Evolutionary conservation across 1,140 invertebrate genomes (phyloP).

Genomic region (Drosophila erecta): DNA sequence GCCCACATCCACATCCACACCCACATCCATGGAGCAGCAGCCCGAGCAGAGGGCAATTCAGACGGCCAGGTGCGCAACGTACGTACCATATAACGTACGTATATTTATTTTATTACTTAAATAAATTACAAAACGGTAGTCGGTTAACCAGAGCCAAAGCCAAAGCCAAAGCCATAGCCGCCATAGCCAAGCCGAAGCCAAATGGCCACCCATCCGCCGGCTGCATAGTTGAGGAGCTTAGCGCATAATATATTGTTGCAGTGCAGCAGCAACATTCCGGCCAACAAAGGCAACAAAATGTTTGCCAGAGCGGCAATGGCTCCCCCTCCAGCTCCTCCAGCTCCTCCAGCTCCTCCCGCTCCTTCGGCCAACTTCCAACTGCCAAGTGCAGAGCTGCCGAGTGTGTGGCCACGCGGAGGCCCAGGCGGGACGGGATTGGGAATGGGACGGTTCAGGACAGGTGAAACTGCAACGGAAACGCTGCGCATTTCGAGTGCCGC

Average conservation of each 20-base stretch:
- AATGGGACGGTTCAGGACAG: slow-evolving; percentile 6
- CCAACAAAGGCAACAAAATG: slow-evolving; percentile 45
- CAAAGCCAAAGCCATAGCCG: slow-evolving; percentile 42
- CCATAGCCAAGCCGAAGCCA: slow-evolving; percentile 11
- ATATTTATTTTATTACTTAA: slow-evolving; percentile 83
- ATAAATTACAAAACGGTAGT: slow-evolving; percentile 82
- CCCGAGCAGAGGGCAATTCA: not conserved
- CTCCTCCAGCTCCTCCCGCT: not conserved
- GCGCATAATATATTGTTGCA: slow-evolving; percentile 74
- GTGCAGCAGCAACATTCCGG: slow-evolving; percentile 18
- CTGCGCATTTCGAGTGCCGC: slow-evolving; percentile 29
- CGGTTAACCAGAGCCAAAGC: slow-evolving; percentile 77
- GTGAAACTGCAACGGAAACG: slow-evolving; percentile 17
- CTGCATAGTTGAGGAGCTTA: slow-evolving; percentile 67
- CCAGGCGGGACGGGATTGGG: not conserved
- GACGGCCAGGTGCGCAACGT: slow-evolving; percentile 47
- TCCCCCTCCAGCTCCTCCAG: not conserved
- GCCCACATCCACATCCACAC: not conserved
- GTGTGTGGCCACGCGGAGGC: slow-evolving; percentile 15
- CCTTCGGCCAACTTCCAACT: not conserved
- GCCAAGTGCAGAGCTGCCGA: slow-evolving; percentile 14
- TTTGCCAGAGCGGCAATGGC: slow-evolving; percentile 16
- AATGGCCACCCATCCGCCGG: slow-evolving; percentile 8
- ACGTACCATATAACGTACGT: slow-evolving; percentile 43
- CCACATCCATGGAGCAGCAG: not conserved